These are phyloP conservation scores for Campopleginae sp. DNA, from an alignment of 2,888 invertebrate species.

Conservation along the genomic window DNA sequence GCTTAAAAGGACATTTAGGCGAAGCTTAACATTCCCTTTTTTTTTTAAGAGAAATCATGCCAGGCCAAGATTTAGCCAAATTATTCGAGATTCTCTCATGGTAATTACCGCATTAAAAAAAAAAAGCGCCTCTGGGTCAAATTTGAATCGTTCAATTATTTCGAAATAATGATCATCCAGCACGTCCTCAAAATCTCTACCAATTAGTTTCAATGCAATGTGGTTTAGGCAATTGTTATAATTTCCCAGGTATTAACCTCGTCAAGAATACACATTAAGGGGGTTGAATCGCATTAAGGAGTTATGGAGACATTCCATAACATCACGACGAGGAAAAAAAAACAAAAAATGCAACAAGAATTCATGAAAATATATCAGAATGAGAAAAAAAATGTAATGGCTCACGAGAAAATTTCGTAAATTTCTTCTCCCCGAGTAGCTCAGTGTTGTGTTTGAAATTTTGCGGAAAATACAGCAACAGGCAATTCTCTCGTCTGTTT, in stretches of 20 bases:
- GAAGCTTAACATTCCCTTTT: neutral
- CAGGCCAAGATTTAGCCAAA: neutral
- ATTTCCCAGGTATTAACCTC: neutral
- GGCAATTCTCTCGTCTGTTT: constrained; percentile 26
- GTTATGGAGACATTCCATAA: neutral
- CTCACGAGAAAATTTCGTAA: constrained; percentile 1
- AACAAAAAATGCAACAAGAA: neutral
- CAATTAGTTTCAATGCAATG: constrained; percentile 15
- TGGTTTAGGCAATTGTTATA: constrained; percentile 2
- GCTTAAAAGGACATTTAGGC: constrained; percentile 70
- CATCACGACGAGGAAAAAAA: neutral
- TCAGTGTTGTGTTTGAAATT: neutral
- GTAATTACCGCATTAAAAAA: constrained; percentile 8
- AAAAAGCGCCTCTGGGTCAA: neutral
- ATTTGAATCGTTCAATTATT: constrained; percentile 22
- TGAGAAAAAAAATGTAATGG: neutral
- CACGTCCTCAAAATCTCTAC: neutral
- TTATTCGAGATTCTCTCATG: neutral
- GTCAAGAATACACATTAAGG: neutral
- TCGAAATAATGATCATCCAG: constrained; percentile 28
- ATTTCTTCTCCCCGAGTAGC: constrained; percentile 52
- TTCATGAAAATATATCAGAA: no score
- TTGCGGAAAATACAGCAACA: neutral
- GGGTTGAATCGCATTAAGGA: neutral
- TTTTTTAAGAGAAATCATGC: constrained; percentile 31